A percentile compares a stretch with the other conserved stretches of the same genome.
Evolutionary conservation across 2,888 invertebrate species (phyloP).

Genomic region (Argynnis bischoffii): DNA sequence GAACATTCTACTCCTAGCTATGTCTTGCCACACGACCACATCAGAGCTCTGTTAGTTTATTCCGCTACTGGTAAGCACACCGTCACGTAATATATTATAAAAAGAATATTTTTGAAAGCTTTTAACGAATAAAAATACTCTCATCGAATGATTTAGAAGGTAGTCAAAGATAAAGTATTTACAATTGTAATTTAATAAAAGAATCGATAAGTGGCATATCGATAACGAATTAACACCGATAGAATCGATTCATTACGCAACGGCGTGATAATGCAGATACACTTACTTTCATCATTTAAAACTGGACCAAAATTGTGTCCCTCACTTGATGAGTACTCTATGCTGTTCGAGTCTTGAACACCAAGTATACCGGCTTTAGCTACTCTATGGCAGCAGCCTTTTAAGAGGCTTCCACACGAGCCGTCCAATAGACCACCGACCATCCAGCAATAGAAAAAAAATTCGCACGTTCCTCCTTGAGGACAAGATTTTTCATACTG

Average conservation of each 20-base stretch:
- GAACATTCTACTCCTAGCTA: slow-evolving; percentile 57
- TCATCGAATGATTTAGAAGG: slow-evolving; percentile 1
- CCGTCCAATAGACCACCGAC: slow-evolving; percentile 93
- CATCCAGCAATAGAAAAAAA: slow-evolving; percentile 96
- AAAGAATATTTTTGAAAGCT: not conserved
- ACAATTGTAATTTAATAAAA: not conserved
- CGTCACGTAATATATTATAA: slow-evolving; percentile 50
- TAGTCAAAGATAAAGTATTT: not conserved
- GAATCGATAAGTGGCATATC: slow-evolving; percentile 4
- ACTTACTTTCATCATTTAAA: slow-evolving; percentile 91
- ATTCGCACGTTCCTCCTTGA: slow-evolving; percentile 92
- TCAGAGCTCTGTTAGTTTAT: slow-evolving; percentile 74
- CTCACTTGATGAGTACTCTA: slow-evolving; percentile 84
- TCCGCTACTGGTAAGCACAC: slow-evolving; percentile 49
- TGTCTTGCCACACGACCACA: slow-evolving; percentile 81
- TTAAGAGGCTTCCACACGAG: slow-evolving; percentile 90
- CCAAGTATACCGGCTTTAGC: slow-evolving; percentile 85
- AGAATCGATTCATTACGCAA: slow-evolving; percentile 39
- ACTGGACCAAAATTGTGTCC: slow-evolving; percentile 88
- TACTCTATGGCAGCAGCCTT: slow-evolving; percentile 93
- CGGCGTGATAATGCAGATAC: slow-evolving; percentile 40
- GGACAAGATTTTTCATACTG: slow-evolving; percentile 81
- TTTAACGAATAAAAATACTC: slow-evolving; percentile 1
- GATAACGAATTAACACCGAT: slow-evolving; percentile 24
- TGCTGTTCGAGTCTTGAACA: slow-evolving; percentile 84